Base-by-base conservation (phyloP, 1,140 invertebrate species). In the Drosophila fuyamai region DNA sequence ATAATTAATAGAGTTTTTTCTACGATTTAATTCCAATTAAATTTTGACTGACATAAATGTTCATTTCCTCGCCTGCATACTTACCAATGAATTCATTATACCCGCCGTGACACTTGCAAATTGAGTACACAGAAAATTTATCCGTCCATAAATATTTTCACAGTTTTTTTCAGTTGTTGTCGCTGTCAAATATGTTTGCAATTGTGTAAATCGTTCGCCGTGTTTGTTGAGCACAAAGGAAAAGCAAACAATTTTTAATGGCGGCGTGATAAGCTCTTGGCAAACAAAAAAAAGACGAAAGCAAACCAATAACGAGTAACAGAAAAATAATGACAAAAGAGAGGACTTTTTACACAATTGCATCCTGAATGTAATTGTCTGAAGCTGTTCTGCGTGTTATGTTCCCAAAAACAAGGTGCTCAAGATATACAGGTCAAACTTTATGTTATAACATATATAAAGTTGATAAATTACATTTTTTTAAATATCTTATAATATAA, bases 201-300 rank as follows among this genome's bases (percentile, higher is more conserved):
- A 47, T 66, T 62, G 55, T 78, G 48, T 74, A 63, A 76, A 71
- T 82, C 81, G 71, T 79, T 60, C 50, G 65, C 32, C 43, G 41
- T 75, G 70, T 75, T 75, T 70, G 62, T 23, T 48, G 38, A 48
- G 46, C 58, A 77, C 53, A 81, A 85, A 78, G 60, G 53, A 67
- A 70, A 27, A 53, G 61, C 65, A 66, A 65, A 77, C 57, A 57
- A 18, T 68, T 79, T 81, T 86, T 78, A 76, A 78, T 81, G 74
- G 53, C 65, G 61, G 54, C 43, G 71, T 70, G 83, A 86, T 88
- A 86, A 86, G 82, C 62, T 61, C 54, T 29, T 29, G 54, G 47
- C 46, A 71, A 62, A 56, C 14, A 60, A 50, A 48, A 76, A 29
- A 44, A 61, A 47, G 27, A 14, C 4, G 8, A 16, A 32, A 61